Evolutionary conservation across 2,888 invertebrate genomes (phyloP).

Genomic region (Pristionchus mayeri): DNA sequence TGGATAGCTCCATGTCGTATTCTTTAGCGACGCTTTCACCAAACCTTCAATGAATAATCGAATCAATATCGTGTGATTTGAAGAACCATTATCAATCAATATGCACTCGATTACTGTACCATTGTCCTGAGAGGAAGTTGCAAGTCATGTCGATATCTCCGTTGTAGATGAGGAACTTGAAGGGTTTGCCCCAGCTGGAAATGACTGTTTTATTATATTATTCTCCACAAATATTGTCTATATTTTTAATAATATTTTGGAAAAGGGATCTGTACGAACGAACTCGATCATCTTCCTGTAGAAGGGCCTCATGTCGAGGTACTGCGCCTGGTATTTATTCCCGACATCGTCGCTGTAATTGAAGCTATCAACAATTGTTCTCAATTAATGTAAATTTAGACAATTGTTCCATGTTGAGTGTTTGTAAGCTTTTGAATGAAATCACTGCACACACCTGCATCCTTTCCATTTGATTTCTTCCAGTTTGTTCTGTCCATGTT

Average conservation of each 20-base stretch:
- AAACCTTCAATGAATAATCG: neutral
- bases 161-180: constrained; percentile 62
- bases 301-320: constrained; percentile 43
- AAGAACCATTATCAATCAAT: neutral
- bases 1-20: neutral
- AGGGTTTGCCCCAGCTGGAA: constrained; percentile 45
- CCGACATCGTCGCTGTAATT: constrained; percentile 7
- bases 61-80: neutral
- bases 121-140: constrained; percentile 62
- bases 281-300: constrained; percentile 50
- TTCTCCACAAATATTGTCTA: no score
- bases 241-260: no score
- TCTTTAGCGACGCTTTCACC: neutral
- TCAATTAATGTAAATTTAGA: neutral
- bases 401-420: no score
- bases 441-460: no score
- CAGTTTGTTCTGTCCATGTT: no score
- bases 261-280: neutral
- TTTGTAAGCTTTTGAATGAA: no score
- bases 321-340: constrained; percentile 25
- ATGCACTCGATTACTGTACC: constrained; percentile 50
- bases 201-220: no score
- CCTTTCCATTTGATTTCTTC: no score
- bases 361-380: no score
- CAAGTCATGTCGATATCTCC: constrained; percentile 62